Evolutionary conservation across 2,113 vertebrate genomes (phyloP).

Genomic region (Cichladusa arquata): DNA sequence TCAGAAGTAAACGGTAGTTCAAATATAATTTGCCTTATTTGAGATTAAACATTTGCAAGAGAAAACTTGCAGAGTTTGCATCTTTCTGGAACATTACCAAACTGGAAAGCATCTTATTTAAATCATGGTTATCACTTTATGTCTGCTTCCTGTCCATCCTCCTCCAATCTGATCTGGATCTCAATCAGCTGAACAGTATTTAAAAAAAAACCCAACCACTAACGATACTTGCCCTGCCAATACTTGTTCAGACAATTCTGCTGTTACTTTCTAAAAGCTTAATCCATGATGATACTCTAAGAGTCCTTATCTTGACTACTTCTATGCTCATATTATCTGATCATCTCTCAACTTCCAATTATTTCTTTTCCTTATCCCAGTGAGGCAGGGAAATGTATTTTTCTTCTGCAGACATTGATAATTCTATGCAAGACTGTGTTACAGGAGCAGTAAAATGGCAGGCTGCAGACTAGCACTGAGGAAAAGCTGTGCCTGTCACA

Average conservation of each 20-base stretch:
- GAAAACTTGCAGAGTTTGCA: not conserved
- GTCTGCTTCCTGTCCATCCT: not conserved
- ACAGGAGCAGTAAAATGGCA: not conserved
- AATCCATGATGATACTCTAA: not conserved
- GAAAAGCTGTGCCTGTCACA: accelerated
- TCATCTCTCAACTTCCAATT: not conserved
- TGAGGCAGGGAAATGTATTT: not conserved
- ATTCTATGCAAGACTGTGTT: not conserved
- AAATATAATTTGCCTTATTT: not conserved
- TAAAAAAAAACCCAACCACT: not conserved
- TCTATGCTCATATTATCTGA: not conserved
- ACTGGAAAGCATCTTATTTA: not conserved
- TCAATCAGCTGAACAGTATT: not conserved
- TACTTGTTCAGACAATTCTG: not conserved
- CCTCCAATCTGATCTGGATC: not conserved
- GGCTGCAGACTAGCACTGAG: not conserved
- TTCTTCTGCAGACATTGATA: not conserved
- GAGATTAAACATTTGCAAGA: not conserved
- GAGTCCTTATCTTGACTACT: not conserved
- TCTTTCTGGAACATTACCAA: not conserved
- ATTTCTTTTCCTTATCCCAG: not conserved
- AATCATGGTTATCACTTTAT: not conserved
- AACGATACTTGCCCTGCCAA: accelerated
- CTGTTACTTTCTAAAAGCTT: not conserved
- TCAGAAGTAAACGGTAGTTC: not conserved